These are phyloP conservation scores for Melanostoma scalare DNA, from an alignment of 2,888 invertebrate species.

Conservation along the genomic window DNA sequence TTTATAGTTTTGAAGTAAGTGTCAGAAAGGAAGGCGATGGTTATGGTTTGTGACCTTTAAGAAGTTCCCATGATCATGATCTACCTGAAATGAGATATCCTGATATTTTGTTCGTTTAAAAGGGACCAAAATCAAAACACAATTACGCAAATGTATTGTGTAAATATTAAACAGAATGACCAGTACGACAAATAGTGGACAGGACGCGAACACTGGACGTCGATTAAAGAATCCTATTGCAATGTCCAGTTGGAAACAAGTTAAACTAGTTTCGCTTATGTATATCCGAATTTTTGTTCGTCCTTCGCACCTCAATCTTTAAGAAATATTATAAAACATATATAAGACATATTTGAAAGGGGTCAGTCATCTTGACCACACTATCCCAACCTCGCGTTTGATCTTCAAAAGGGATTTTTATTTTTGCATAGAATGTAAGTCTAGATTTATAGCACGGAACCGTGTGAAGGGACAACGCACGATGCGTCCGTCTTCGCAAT, in stretches of 20 bases:
- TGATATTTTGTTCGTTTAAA: constrained; percentile 50
- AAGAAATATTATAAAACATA: background rate
- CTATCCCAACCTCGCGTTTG: constrained; percentile 22
- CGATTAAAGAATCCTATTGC: constrained; percentile 59
- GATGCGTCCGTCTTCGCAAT: background rate
- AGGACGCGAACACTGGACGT: constrained; percentile 52
- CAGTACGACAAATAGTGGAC: constrained; percentile 70
- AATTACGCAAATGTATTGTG: constrained; percentile 81
- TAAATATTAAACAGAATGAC: constrained; percentile 76
- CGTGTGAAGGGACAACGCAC: constrained; percentile 67
- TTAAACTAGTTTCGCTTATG: constrained; percentile 49
- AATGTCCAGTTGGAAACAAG: constrained; percentile 52
- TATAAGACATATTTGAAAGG: constrained; percentile 26
- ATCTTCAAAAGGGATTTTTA: constrained; percentile 60
- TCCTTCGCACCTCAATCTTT: constrained; percentile 26
- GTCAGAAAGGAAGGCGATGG: constrained; percentile 44
- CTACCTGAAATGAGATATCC: constrained; percentile 71
- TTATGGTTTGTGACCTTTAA: constrained; percentile 61
- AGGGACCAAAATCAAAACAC: constrained; percentile 76
- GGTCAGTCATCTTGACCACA: constrained; percentile 53
- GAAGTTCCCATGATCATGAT: constrained; percentile 64
- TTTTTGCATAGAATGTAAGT: constrained; percentile 62
- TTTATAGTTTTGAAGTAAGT: constrained; percentile 53
- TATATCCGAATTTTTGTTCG: constrained; percentile 5
- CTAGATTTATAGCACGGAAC: constrained; percentile 65